Base-by-base conservation (phyloP, 2,113 vertebrate genomes). In the Sinosuthora webbiana region DNA sequence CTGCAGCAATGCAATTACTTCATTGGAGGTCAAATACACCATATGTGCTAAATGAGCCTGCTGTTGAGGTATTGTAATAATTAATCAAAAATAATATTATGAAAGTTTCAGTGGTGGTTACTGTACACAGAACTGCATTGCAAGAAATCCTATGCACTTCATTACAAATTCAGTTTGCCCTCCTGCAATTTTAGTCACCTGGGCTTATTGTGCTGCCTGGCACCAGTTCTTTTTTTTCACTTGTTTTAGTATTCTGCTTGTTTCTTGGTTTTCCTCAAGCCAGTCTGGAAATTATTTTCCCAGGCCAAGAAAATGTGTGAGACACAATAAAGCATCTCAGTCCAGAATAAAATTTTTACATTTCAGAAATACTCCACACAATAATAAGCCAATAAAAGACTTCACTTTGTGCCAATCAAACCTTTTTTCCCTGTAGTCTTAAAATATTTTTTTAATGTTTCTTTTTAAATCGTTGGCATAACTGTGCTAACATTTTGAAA, bases 311-410 rank as follows among this genome's bases (percentile, higher is more conserved):
- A 94, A 92, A 92, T 14, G 5, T 35, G 55, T 62, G 42, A 80
- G 14, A 85, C 30, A 64, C 30, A 86, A 81, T 55, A 83, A 94
- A 93, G 35, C 9, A 86, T 35, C 39, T 70, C 53, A 44, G 16
- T n/a, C 23, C 19, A 59, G 30, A 73, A 75, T 42, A 86, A 80
- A 80, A 42, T 39, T 69, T 74, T 86, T 71, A 83, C 33, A 69
- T 92, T 93, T 86, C 84, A 95, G 41, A 88, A 96, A 86, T 73
- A 69, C 3, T 78, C 13, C 12, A 69, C n/a, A 65, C 62, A 83
- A 57, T 77, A 90, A 93, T 88, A 90, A 94, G 20, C n/a, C 63
- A 90, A 52, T 41, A 89, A 73, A 93, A 73, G 6, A 62, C 31
- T 83, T 64, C 45, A 67, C 11, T 86, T 90, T 33, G 25, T 47